Evolutionary conservation across 2,888 invertebrate species (phyloP).

Genomic region (Pammene fasciana): DNA sequence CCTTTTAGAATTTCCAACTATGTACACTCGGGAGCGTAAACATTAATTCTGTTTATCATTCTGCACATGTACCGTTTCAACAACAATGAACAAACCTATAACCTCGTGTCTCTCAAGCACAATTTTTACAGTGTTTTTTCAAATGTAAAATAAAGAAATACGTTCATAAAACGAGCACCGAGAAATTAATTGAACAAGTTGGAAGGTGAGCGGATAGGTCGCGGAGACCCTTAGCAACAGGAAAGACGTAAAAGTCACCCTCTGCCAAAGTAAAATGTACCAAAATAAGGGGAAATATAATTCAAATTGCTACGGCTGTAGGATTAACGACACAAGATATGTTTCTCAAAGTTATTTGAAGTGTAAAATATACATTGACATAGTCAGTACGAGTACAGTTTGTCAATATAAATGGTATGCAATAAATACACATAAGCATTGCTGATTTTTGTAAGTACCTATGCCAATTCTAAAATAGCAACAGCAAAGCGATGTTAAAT

Average conservation of each 20-base stretch:
- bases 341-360: constrained; percentile 2
- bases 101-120: neutral
- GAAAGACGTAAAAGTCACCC: neutral
- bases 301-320: neutral
- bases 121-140: neutral
- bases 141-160: constrained; percentile 8
- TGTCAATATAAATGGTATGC: neutral
- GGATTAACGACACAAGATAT: neutral
- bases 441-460: neutral
- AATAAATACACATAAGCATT: neutral
- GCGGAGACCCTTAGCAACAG: neutral
- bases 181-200: constrained; percentile 36
- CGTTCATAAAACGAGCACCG: constrained; percentile 19
- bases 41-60: no score
- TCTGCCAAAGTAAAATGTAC: constrained; percentile 3
- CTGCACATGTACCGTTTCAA: neutral
- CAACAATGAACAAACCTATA: neutral
- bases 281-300: neutral
- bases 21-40: no score
- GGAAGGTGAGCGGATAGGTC: constrained; percentile 37
- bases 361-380: constrained; percentile 8
- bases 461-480: constrained; percentile 12
- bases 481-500: neutral
- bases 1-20: no score
- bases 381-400: constrained; percentile 1